Evolutionary conservation across 2,888 invertebrate genomes (phyloP).

Genomic region (Gerris lacustris): DNA sequence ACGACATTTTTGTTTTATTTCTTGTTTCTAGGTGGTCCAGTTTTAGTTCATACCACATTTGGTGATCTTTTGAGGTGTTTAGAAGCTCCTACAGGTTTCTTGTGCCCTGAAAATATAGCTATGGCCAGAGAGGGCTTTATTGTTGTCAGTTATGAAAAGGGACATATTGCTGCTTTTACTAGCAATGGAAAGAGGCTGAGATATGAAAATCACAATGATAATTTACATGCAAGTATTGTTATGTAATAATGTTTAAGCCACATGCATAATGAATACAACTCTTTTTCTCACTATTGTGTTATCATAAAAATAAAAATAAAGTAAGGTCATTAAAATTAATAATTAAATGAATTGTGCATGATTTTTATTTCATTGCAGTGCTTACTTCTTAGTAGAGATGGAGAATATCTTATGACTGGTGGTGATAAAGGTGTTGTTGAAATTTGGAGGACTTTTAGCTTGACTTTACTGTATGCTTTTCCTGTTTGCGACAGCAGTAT

Average conservation of each 20-base stretch:
- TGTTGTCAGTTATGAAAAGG: conserved; percentile 83
- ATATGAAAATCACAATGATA: conserved; percentile 86
- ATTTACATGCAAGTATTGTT: conserved; percentile 61
- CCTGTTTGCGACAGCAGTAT: conserved; percentile 94
- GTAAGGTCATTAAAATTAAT: no score
- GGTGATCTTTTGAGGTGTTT: conserved; percentile 90
- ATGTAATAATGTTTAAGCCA: no score
- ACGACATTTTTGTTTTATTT: not conserved
- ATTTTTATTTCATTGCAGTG: conserved; percentile 46
- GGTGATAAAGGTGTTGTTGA: conserved; percentile 95
- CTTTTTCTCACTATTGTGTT: conserved; percentile 15
- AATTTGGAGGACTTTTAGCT: conserved; percentile 95
- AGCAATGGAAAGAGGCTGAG: conserved; percentile 83
- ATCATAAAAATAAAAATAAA: not conserved
- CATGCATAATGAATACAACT: no score
- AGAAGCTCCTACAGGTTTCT: conserved; percentile 62
- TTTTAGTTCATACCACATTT: conserved; percentile 93
- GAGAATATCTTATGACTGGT: conserved; percentile 96
- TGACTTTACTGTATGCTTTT: conserved; percentile 93
- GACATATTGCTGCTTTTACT: conserved; percentile 85
- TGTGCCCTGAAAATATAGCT: conserved; percentile 72
- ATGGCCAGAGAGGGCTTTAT: conserved; percentile 94
- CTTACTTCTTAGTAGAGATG: conserved; percentile 87
- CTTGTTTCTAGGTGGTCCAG: conserved; percentile 66
- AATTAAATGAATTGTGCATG: no score